Percentiles rank a stretch among this genome's conserved stretches.
Conservation (phyloP, 2,888 invertebrate genomes). For the Thymelicus lineola region DNA sequence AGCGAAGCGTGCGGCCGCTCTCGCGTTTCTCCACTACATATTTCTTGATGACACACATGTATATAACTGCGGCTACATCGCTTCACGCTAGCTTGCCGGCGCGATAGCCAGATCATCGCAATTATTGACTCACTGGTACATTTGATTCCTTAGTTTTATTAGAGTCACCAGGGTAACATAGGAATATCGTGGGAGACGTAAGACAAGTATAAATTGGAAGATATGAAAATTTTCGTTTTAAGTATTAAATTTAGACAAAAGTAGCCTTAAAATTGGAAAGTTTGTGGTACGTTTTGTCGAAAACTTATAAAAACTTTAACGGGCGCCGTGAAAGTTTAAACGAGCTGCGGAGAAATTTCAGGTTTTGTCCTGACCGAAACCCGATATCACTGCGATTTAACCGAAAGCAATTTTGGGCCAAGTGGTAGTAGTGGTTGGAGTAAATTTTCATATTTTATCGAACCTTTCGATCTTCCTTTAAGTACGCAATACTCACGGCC, state of each 20-base stretch:
- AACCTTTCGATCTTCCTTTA: no score
- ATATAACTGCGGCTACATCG: conserved; percentile 52
- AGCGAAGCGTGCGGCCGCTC: conserved; percentile 70
- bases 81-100: conserved; percentile 65
- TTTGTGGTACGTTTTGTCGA: background rate
- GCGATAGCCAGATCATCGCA: conserved; percentile 48
- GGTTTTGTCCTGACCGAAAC: conserved; percentile 7
- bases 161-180: no score
- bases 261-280: background rate
- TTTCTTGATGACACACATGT: conserved; percentile 78
- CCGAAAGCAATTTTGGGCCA: conserved; percentile 10
- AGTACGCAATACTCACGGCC: no score
- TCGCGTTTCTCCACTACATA: conserved; percentile 81
- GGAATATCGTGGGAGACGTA: no score
- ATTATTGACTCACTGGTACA: conserved; percentile 13
- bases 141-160: background rate
- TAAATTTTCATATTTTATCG: no score
- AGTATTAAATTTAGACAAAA: background rate
- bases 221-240: no score
- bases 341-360: background rate
- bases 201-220: no score
- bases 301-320: conserved; percentile 2
- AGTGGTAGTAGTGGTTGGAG: background rate
- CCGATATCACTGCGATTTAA: conserved; percentile 5
- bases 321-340: conserved; percentile 16